Conservation (phyloP, 2,113 vertebrate species). For the Pitta sordida region DNA sequence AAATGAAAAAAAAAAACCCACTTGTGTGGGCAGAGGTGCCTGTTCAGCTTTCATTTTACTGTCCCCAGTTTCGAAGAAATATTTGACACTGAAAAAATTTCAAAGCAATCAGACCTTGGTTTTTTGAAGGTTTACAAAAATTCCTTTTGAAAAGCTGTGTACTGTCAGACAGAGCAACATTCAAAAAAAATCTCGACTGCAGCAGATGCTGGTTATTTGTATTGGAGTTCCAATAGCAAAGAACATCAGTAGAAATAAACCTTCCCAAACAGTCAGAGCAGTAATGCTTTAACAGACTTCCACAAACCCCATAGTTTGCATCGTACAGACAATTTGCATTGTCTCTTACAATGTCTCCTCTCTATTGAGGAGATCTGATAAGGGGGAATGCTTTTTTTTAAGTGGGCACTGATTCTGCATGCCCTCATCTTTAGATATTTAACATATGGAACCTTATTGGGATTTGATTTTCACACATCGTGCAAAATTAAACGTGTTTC, state of each 20-base stretch:
- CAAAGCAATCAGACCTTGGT: background rate
- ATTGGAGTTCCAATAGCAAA: background rate
- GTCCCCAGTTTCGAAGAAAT: background rate
- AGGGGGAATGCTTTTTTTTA: background rate
- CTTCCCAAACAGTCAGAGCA: background rate
- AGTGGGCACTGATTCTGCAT: background rate
- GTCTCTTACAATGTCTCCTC: background rate
- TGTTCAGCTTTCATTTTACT: slow-evolving; percentile 5
- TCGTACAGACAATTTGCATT: too few relatives aligned
- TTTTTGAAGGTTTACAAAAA: background rate
- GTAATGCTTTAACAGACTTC: background rate
- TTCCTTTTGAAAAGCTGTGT: background rate
- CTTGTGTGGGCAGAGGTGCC: background rate
- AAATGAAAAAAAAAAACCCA: background rate
- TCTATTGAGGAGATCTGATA: background rate
- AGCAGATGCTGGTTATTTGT: background rate
- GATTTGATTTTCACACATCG: background rate
- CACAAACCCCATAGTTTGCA: background rate
- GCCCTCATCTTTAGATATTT: background rate
- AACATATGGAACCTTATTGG: background rate
- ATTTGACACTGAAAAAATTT: background rate
- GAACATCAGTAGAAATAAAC: background rate
- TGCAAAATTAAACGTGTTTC: background rate
- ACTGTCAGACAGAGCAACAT: background rate
- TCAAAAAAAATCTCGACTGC: background rate